These are phyloP conservation scores for Tholera decimalis DNA, from an alignment of 2,888 invertebrate genomes.

Conservation along the genomic window DNA sequence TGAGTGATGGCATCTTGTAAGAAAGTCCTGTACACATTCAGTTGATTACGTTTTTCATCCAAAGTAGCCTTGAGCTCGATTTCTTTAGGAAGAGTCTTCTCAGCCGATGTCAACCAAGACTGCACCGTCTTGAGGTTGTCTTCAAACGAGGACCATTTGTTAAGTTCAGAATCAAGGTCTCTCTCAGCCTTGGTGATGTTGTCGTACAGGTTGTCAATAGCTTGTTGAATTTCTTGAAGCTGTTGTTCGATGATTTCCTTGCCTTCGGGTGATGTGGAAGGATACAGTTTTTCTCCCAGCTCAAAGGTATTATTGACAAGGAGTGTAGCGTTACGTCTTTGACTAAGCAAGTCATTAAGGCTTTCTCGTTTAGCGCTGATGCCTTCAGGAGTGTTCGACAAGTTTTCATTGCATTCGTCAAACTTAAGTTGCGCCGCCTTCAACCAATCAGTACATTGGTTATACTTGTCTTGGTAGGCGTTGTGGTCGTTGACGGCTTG, in stretches of 20 bases:
- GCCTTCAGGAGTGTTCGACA: constrained; percentile 93
- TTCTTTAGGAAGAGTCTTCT: constrained; percentile 94
- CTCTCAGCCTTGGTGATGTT: constrained; percentile 95
- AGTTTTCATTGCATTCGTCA: constrained; percentile 92
- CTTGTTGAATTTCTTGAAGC: constrained; percentile 95
- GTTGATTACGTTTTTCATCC: constrained; percentile 97
- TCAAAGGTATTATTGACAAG: constrained; percentile 96
- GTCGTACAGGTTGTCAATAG: constrained; percentile 96
- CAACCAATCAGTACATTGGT: constrained; percentile 96
- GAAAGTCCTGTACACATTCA: constrained; percentile 95
- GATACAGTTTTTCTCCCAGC: constrained; percentile 96
- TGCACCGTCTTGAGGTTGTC: constrained; percentile 95
- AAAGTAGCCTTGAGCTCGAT: constrained; percentile 96
- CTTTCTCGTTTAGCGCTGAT: constrained; percentile 93
- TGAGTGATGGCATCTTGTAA: constrained; percentile 96
- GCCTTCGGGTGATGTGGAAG: constrained; percentile 96
- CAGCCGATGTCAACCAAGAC: constrained; percentile 95
- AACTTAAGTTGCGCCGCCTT: constrained; percentile 94
- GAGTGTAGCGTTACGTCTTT: constrained; percentile 94
- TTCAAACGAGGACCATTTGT: constrained; percentile 97
- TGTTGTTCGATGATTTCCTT: constrained; percentile 96
- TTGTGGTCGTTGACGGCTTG: constrained; percentile 96
- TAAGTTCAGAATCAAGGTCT: constrained; percentile 95
- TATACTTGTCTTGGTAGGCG: constrained; percentile 95
- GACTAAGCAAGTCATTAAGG: constrained; percentile 94